Evolutionary conservation across 2,113 vertebrate genomes (phyloP), one percentile per base, ranked within the genome.

Genomic region (Blennius ocellaris): DNA sequence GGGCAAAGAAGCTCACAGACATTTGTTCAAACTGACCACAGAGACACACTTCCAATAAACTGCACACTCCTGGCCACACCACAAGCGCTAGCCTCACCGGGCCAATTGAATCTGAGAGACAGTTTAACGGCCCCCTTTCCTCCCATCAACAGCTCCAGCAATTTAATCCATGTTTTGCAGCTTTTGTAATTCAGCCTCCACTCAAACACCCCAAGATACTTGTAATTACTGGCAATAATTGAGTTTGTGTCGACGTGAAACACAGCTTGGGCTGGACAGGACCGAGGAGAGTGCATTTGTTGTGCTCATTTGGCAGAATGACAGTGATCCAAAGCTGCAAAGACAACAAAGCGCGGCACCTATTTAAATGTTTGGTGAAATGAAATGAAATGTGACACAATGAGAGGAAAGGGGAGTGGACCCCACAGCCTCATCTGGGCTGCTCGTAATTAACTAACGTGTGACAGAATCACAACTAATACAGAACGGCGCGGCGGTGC

Each of bases 51-150:
- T 66, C 58, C 87, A 88, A 80, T 82, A 94, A 94, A 94, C 87
- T 93, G 74, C 60, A 89, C 90, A 76, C 76, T 61, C 48, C 90
- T 86, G 92, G 89, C 69, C 91, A 90, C 87, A 93, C 69, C 82
- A 81, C 82, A 39, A 74, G 82, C 85, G 75, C 57, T 63, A 80
- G 69, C 87, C 81, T 90, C 87, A 93, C 88, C 82, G 65, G 50
- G 49, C 79, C 81, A 84, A 73, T 78, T 95, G 90, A 95, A 95
- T 95, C 79, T 93, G 90, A 96, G 95, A 94, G 84, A 92, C 64
- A 83, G 88, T 89, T 92, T 95, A 96, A 96, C 92, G 86, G 94
- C 93, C 93, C 94, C 90, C 93, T 94, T 93, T 94, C 91, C 91
- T 88, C 94, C 94, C 92, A 90, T 92, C 92, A 84, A 93, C 90